These are phyloP conservation scores for Leptogaster cylindrica DNA, from an alignment of 2,888 invertebrate species.

Conservation along the genomic window DNA sequence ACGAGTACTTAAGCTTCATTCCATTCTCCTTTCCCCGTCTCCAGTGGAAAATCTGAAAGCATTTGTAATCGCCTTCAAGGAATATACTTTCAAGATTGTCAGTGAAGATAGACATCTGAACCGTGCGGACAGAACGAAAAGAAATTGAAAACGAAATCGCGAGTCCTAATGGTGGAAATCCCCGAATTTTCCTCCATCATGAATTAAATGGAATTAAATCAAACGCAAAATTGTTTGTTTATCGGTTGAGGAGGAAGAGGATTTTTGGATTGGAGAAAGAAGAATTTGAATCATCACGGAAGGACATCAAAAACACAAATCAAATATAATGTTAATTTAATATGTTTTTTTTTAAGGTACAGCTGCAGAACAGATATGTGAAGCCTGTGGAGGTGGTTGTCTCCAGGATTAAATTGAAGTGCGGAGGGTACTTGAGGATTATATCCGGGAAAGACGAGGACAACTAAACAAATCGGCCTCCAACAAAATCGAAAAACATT, in stretches of 20 bases:
- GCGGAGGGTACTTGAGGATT: not conserved
- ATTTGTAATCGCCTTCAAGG: constrained; percentile 43
- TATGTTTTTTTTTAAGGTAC: constrained; percentile 28
- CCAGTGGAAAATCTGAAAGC: constrained; percentile 22
- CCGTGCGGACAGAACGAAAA: constrained; percentile 8
- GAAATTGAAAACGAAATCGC: constrained; percentile 24
- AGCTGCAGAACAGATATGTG: not conserved
- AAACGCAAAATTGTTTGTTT: constrained; percentile 48
- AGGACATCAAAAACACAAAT: constrained; percentile 48
- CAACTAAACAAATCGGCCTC: constrained; percentile 7
- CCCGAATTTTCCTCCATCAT: not conserved
- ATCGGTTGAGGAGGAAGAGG: constrained; percentile 31
- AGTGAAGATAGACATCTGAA: constrained; percentile 2
- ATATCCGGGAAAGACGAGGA: not conserved
- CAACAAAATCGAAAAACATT: constrained; percentile 46
- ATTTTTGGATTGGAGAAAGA: not conserved
- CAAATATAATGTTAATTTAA: constrained; percentile 47
- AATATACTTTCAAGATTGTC: constrained; percentile 1
- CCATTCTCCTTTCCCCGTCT: not conserved
- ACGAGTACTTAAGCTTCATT: not conserved
- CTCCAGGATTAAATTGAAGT: not conserved
- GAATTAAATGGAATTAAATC: constrained; percentile 48
- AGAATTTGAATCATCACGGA: not conserved
- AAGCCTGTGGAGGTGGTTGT: not conserved
- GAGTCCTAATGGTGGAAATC: constrained; percentile 29